Conservation (phyloP, 2,113 vertebrate species). For the Psephotus haematonotus region DNA sequence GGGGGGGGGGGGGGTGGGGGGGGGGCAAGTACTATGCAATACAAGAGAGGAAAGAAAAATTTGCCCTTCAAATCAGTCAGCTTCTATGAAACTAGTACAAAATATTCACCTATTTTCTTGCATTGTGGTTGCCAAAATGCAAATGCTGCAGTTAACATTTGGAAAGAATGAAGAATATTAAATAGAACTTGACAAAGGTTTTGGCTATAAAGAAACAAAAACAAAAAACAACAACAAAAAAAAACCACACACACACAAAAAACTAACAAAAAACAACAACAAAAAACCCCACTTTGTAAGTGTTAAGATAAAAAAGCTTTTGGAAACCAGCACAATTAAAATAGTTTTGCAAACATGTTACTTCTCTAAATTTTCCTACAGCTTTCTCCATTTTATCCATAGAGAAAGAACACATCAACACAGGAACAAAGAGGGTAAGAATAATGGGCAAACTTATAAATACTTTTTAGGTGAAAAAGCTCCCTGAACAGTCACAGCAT, state of each 20-base stretch:
- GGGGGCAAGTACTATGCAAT: not conserved
- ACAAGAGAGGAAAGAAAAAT: conserved; percentile 17
- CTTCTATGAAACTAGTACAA: not conserved
- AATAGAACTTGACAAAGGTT: not conserved
- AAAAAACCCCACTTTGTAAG: not conserved
- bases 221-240: not conserved
- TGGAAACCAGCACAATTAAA: not conserved
- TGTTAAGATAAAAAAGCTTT: not conserved
- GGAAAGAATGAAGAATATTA: not conserved
- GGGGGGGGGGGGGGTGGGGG: not conserved
- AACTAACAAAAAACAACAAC: too few species aligned
- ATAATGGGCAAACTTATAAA: not conserved
- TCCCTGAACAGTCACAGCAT: not conserved
- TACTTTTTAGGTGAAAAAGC: not conserved
- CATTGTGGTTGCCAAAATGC: not conserved
- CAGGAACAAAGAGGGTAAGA: not conserved
- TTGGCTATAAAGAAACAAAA: not conserved
- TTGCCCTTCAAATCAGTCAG: not conserved
- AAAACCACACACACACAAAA: not conserved
- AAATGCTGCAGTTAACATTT: not conserved
- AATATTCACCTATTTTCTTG: not conserved
- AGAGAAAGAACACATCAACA: not conserved
- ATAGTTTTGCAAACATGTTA: not conserved
- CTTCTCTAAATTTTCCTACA: not conserved
- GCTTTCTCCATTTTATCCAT: not conserved